phyloP scores from a whole-genome alignment of 2,888 invertebrate species.

The Apamea sordens region DNA sequence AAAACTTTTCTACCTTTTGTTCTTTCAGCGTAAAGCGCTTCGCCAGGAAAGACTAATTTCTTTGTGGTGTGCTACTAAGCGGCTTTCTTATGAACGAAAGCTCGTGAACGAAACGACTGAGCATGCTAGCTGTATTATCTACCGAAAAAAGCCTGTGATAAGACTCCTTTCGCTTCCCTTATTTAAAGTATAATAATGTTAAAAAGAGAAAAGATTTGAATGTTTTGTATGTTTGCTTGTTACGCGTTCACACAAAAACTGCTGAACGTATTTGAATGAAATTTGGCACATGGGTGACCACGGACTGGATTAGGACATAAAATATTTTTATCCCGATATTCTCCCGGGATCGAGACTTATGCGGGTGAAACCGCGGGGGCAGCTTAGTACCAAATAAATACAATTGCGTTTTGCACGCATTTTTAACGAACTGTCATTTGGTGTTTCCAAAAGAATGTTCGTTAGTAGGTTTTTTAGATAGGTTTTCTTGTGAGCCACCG shows the following conservation, averaged over 20 bases:
- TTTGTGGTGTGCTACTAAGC: slow-evolving; percentile 33
- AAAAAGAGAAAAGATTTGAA: too few relatives aligned
- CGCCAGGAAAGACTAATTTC: slow-evolving; percentile 40
- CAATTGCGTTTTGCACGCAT: not conserved
- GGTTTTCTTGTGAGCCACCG: too few relatives aligned
- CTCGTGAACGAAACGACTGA: slow-evolving; percentile 11
- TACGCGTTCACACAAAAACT: not conserved
- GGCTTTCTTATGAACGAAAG: slow-evolving; percentile 10
- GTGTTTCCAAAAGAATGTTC: too few relatives aligned
- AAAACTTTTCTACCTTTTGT: slow-evolving; percentile 4
- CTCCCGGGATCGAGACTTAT: not conserved
- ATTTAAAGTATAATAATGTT: not conserved
- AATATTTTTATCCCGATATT: not conserved
- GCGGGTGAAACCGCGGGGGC: not conserved
- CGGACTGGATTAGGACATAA: not conserved
- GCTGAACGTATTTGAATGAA: not conserved
- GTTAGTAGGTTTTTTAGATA: too few relatives aligned
- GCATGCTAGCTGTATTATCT: slow-evolving; percentile 6
- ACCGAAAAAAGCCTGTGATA: not conserved
- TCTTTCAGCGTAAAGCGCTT: slow-evolving; percentile 33
- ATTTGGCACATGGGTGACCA: not conserved
- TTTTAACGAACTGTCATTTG: not conserved
- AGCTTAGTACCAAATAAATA: not conserved
- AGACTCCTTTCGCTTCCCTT: not conserved
- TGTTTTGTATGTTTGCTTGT: not conserved